Evolutionary conservation across 1,140 invertebrate species (phyloP).

Genomic region (Yoshiicerus persimilis): DNA sequence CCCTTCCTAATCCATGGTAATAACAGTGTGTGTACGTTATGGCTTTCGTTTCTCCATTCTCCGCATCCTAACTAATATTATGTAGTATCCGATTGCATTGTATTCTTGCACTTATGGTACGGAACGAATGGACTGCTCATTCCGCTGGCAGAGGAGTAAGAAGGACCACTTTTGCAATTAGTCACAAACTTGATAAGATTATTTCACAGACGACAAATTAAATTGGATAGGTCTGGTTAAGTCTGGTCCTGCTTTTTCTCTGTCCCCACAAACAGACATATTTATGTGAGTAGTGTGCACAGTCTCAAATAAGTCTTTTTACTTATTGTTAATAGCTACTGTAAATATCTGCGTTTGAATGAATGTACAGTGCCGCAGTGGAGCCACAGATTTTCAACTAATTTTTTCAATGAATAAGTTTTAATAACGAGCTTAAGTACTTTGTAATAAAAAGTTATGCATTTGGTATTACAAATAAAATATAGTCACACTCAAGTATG

Average conservation of each 20-base stretch:
- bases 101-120: not conserved
- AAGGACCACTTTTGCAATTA: constrained; percentile 13
- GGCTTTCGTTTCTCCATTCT: not conserved
- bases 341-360: not conserved
- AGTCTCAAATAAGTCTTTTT: not conserved
- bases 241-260: not conserved
- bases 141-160: not conserved
- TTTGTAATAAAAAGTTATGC: not conserved
- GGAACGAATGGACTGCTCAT: not conserved
- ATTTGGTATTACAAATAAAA: too few relatives aligned
- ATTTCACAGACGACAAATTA: constrained; percentile 22
- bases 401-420: constrained; percentile 4
- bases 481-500: too few relatives aligned
- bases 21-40: not conserved
- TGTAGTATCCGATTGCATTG: not conserved
- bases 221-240: constrained; percentile 12
- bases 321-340: not conserved
- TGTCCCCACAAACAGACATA: not conserved
- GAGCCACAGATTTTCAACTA: not conserved
- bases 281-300: not conserved
- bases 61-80: not conserved
- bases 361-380: not conserved
- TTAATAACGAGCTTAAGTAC: constrained; percentile 5
- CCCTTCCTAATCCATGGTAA: not conserved
- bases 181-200: constrained; percentile 13